Evolutionary conservation across 1,140 invertebrate genomes (phyloP), one percentile per base, ranked within the genome.

Genomic region (Papilio helenus): DNA sequence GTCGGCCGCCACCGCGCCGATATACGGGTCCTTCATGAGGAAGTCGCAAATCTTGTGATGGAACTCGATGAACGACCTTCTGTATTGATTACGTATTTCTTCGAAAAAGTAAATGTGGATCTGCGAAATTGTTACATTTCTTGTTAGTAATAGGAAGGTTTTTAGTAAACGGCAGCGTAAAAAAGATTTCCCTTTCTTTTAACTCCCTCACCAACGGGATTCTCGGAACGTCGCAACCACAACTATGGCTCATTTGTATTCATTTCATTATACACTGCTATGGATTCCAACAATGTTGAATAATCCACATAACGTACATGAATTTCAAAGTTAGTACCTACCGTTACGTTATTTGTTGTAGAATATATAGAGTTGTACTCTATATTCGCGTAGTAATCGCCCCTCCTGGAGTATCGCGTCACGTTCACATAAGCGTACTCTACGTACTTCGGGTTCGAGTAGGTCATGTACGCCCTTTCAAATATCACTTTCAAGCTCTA

Each of bases 61-160:
- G 42, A 86, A n/a, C 72, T 86, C 84, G 9, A 88, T 76, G 58
- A 90, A 89, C 2, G 85, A 86, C 4, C 82, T 83, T 14, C 79
- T 82, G 82, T 90, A 90, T 71, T 89, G 86, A 71, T 88, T 90
- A 26, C 85, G 85, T 10, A 87, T 79, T 29, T 77, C 84, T 68
- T 89, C 85, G 72, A 81, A 84, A 20, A 87, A 81, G 12, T 80
- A 9, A 9, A 88, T 39, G 61, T 86, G 55, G 1, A 89, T 23
- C 89, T 90, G 76, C 29, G 82, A 85, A 76, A 26, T 72, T 8
- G 23, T 39, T 39, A 65, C 58, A 29, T 18, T n/a, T n/a, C 49
- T n/a, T 51, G 49, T n/a, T 18, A 18, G 16, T 51, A 51, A 55
- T 55, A 7, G 1, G 46, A 18, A 49, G 14, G 2, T 18, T 16